Evolutionary conservation across 53 echinoderm and acorn worm species (phyloP).

Genomic region (Echinometra lucunter): DNA sequence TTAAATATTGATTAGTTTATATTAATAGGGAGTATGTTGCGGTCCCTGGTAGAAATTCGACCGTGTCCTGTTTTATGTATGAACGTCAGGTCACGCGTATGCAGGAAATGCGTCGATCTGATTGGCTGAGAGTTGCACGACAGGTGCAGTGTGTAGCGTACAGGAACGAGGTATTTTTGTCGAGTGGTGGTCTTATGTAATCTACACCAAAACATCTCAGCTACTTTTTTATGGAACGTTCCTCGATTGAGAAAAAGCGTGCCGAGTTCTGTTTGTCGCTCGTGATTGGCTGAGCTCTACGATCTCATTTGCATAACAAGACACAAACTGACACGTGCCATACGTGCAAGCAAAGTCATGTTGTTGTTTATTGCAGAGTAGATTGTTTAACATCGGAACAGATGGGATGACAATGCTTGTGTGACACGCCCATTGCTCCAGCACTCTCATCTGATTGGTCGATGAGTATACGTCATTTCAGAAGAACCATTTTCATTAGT

Average conservation of each 20-base stretch:
- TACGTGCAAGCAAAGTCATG: neutral
- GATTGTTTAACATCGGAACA: neutral
- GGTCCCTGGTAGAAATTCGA: neutral
- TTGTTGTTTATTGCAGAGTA: neutral
- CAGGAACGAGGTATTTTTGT: neutral
- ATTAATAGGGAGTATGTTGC: neutral
- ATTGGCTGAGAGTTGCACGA: neutral
- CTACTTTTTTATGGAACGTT: neutral
- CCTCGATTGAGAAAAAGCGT: neutral
- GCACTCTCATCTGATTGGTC: neutral
- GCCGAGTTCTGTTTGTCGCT: neutral
- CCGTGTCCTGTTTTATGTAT: neutral
- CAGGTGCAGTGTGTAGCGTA: neutral
- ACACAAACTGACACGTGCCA: neutral
- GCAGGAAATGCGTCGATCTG: neutral
- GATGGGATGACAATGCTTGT: neutral
- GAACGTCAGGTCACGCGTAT: neutral
- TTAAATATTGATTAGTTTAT: constrained; percentile 8
- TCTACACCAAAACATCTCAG: neutral
- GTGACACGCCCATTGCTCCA: neutral
- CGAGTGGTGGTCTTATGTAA: neutral
- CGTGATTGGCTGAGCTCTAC: neutral
- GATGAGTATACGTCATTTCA: neutral
- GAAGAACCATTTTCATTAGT: neutral
- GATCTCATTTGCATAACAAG: constrained; percentile 7